phyloP scores from a whole-genome alignment of 2,888 invertebrate species.

The Cinara cedri region DNA sequence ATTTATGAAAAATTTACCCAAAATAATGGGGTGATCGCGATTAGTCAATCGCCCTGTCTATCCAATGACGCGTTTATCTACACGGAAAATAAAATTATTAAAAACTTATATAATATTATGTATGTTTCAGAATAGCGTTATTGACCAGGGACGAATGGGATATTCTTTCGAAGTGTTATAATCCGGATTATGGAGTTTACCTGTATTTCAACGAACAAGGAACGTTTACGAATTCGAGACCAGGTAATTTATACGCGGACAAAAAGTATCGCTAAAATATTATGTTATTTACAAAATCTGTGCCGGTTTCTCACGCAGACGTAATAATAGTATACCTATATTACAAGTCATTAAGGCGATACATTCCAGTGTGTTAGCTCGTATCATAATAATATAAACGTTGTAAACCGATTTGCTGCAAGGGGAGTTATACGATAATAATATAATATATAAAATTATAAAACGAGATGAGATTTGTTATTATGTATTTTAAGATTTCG shows the following conservation, averaged over 20 bases:
- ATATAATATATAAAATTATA: neutral
- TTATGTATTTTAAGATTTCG: neutral
- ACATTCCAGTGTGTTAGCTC: neutral
- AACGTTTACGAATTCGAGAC: constrained; percentile 25
- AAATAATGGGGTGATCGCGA: too few species aligned
- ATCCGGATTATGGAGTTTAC: constrained; percentile 21
- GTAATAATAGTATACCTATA: neutral
- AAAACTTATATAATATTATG: neutral
- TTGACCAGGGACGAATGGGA: constrained; percentile 52
- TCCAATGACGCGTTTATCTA: too few species aligned
- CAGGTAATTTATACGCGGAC: constrained; percentile 41
- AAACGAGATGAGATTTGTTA: neutral
- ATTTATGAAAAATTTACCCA: too few species aligned
- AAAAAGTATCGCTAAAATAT: too few species aligned
- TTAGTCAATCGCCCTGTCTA: too few species aligned
- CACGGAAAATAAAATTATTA: too few species aligned
- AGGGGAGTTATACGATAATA: neutral
- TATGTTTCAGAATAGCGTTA: constrained; percentile 52
- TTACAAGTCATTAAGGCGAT: neutral
- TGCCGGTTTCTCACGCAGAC: too few species aligned
- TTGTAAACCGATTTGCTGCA: too few species aligned
- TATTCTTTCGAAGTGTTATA: constrained; percentile 32
- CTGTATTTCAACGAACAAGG: constrained; percentile 36
- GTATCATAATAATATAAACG: neutral
- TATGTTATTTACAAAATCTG: too few species aligned